Percentiles rank a stretch among this genome's conserved stretches.
Evolutionary conservation across 30 jellyfish, hydroid and myxozoan genomes (phyloP).

Genomic region (Hydra vulgaris): DNA sequence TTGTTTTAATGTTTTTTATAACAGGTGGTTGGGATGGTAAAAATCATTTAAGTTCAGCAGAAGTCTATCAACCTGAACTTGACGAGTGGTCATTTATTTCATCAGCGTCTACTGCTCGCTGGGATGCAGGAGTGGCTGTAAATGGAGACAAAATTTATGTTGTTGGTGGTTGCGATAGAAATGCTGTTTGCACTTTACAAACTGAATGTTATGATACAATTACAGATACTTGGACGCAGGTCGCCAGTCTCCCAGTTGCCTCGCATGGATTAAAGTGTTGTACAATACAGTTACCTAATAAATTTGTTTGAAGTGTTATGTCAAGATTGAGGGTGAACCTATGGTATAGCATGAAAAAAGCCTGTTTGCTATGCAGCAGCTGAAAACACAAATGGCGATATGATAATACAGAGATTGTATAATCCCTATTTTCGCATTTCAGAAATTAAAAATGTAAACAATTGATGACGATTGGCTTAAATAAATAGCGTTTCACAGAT

Average conservation of each 20-base stretch:
- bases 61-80: conserved; percentile 58
- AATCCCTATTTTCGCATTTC: too few relatives aligned
- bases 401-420: too few relatives aligned
- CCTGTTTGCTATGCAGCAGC: not conserved
- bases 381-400: too few relatives aligned
- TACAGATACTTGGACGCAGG: conserved; percentile 64
- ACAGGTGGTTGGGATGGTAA: conserved; percentile 99
- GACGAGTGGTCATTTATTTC: conserved; percentile 67
- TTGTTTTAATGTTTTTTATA: too few relatives aligned
- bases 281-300: conserved; percentile 72
- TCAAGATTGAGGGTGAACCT: not conserved
- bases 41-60: conserved; percentile 78
- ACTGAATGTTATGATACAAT: conserved; percentile 81
- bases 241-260: conserved; percentile 84
- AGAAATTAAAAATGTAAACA: too few relatives aligned
- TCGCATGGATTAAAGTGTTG: conserved; percentile 90
- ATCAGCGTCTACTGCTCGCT: conserved; percentile 73
- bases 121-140: conserved; percentile 98
- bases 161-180: conserved; percentile 90
- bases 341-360: not conserved
- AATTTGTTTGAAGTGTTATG: conserved; percentile 38
- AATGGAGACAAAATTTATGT: conserved; percentile 60
- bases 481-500: too few relatives aligned
- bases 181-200: conserved; percentile 86
- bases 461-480: too few relatives aligned